Evolutionary conservation across 30 jellyfish, hydroid and myxozoan genomes (phyloP), one percentile per base, ranked within the genome.

Genomic region (Aurelia sp.): DNA sequence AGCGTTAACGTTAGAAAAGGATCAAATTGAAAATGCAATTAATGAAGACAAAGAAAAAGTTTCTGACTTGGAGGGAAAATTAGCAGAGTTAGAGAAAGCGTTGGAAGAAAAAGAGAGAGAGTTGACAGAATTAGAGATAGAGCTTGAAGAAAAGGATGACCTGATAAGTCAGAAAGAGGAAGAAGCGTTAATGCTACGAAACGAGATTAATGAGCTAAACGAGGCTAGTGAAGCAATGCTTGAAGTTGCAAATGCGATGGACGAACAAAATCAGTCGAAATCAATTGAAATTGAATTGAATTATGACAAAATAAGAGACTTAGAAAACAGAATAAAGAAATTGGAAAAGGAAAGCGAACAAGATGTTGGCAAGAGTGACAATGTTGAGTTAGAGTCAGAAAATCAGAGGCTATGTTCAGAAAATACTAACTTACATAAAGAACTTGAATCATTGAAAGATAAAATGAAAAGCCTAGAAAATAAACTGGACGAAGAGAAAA

Each of bases 221-320:
- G 76, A 81, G 13, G 82, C 72, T 16, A 76, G 72, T 8, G 91
- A 67, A 44, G 91, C 72, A 67, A 68, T 68, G 84, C 44, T 79
- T 47, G 78, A 79, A 13, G 80, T 79, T 10, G 78, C 75, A 16
- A 65, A 79, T 55, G 75, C 63, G 8, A 55, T 79, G 80, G 90
- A 79, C 15, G 90, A 79, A 50, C 78, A 79, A 40, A 79, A 61
- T 33, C 60, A 79, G 19, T 52, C 57, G 9, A 79, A 62, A 17
- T 79, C 90, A 27, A 20, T 79, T 15, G 71, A 63, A 27, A 63
- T 79, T 63, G 90, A 79, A 24, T 16, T 55, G 31, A 47, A 60
- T 15, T 63, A 63, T 4, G 90, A 79, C 15, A 27, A 63, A 7
- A 60, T 79, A 18, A 62, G 24, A 51, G 81, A 61, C 50, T 40